Evolutionary conservation across 2,888 invertebrate species (phyloP).

Genomic region (Ceraclea dissimilis): DNA sequence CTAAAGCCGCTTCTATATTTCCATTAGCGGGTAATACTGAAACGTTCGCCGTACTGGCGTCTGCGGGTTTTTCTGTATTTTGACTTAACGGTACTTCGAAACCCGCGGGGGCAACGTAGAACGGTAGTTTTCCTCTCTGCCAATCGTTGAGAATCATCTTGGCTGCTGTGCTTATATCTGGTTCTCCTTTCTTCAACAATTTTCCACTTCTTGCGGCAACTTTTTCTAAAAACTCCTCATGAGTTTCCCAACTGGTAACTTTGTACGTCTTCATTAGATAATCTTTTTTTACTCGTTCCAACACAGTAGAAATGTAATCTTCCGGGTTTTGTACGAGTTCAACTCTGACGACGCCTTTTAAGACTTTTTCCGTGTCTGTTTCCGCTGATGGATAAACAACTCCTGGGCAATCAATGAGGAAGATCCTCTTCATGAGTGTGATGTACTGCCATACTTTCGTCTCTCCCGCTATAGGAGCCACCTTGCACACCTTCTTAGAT

Average conservation of each 20-base stretch:
- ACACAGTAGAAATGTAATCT: slow-evolving; percentile 82
- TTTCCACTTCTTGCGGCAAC: slow-evolving; percentile 81
- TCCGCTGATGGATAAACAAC: slow-evolving; percentile 96
- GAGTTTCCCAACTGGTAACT: slow-evolving; percentile 70
- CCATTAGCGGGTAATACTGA: slow-evolving; percentile 28
- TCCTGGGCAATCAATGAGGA: slow-evolving; percentile 97
- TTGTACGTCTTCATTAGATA: slow-evolving; percentile 89
- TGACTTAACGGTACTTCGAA: slow-evolving; percentile 63
- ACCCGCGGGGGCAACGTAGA: slow-evolving; percentile 82
- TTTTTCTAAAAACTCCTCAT: slow-evolving; percentile 86
- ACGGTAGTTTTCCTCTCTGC: slow-evolving; percentile 96
- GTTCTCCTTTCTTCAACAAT: slow-evolving; percentile 93
- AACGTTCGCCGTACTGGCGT: slow-evolving; percentile 27
- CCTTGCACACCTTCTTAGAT: slow-evolving; percentile 97
- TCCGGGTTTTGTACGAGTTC: slow-evolving; percentile 91
- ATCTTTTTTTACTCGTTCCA: slow-evolving; percentile 81
- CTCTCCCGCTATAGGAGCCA: slow-evolving; percentile 96
- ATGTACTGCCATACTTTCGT: slow-evolving; percentile 99
- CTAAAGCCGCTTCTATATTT: slow-evolving; percentile 1
- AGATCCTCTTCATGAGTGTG: slow-evolving; percentile 94
- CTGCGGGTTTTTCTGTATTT: slow-evolving; percentile 25
- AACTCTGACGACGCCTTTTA: slow-evolving; percentile 96
- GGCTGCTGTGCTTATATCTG: slow-evolving; percentile 81
- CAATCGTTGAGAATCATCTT: slow-evolving; percentile 97
- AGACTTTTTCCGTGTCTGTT: slow-evolving; percentile 87